Evolutionary conservation across 2,113 vertebrate genomes (phyloP).

Genomic region (Sapayoa aenigma): DNA sequence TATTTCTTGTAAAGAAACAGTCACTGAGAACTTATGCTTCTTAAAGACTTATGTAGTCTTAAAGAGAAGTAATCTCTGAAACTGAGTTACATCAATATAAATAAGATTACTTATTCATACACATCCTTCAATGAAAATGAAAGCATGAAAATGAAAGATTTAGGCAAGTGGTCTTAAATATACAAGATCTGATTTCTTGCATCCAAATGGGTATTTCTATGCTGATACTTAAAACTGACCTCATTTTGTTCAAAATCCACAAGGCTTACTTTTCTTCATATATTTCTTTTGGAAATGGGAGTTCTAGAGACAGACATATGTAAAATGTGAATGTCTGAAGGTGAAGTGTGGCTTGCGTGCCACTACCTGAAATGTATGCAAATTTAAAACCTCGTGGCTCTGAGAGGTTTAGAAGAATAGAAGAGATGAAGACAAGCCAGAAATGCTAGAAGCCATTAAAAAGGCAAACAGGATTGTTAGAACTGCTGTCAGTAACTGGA

Average conservation of each 20-base stretch:
- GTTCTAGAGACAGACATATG: neutral
- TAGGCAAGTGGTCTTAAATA: neutral
- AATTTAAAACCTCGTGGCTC: neutral
- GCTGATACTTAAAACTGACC: neutral
- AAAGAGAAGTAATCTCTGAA: neutral
- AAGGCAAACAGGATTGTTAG: neutral
- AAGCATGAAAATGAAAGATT: neutral
- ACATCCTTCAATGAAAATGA: neutral
- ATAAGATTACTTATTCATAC: neutral
- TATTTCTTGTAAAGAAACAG: neutral
- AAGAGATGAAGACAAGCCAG: neutral
- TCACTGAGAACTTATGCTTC: neutral
- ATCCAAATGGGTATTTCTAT: neutral
- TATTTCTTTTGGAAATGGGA: neutral
- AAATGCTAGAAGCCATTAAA: neutral
- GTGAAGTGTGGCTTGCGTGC: neutral
- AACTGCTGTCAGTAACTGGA: neutral
- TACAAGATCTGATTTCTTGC: neutral
- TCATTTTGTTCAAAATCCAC: neutral
- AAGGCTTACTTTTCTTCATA: neutral
- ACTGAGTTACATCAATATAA: neutral
- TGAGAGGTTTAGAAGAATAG: neutral
- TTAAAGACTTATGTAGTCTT: neutral
- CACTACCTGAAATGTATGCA: neutral
- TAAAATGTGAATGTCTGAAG: neutral